Evolutionary conservation across 1,140 invertebrate species (phyloP), one percentile per base, ranked within the genome.

Genomic region (Dendroctonus valens): DNA sequence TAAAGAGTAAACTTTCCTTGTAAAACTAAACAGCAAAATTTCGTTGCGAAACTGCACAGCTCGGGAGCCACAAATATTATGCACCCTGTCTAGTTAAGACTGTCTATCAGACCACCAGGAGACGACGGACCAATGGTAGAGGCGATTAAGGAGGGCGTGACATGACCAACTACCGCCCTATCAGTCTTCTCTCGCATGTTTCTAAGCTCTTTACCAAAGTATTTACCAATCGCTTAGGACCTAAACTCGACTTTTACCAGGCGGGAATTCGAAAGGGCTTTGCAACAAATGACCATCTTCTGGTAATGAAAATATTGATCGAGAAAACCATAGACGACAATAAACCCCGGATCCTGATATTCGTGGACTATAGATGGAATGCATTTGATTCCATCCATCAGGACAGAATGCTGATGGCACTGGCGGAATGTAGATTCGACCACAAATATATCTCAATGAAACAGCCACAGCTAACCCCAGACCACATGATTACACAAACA

Each of bases 231-330:
- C 3, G 67, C 37, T 48, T 68, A 51, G 60, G 38, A 41, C 46
- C 46, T 41, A 68, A 65, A 59, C 44, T 68, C 3, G 67, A 65
- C 52, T 51, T 55, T 55, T 70, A 65, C 57, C 67, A 69, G 52
- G 67, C 69, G 14, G 69, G 69, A 52, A 63, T 68, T 48, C 41
- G 69, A 39, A 41, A 46, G 26, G 44, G 44, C 50, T 64, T 49
- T 66, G 65, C 59, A 67, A 67, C 65, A 52, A 67, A 67, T 64
- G 65, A 54, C 15, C 65, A 67, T 63, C 44, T 67, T 38, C 65
- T 64, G 51, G 41, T 15, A 40, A 64, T 67, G n/a, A 67, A 65
- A 53, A 53, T 57, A 48, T 15, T 68, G 41, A 68, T 68, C 49
- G 51, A 68, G 48, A 68, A 68, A 62, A 65, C 14, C 59, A 54